phyloP scores from a whole-genome alignment of 2,113 vertebrate genomes.

The Zapus hudsonius region DNA sequence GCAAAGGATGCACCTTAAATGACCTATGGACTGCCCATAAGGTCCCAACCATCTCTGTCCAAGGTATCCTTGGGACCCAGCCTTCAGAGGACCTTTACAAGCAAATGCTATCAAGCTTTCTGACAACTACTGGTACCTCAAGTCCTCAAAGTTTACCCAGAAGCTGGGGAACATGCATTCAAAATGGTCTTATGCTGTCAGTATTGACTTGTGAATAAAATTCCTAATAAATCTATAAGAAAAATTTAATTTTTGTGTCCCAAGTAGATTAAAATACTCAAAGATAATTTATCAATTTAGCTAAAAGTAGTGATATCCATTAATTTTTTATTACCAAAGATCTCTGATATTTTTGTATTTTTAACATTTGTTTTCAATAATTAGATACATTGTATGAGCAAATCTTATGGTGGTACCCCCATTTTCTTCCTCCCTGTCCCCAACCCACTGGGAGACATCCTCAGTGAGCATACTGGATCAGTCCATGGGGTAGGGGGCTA shows the following conservation, averaged over 20 bases:
- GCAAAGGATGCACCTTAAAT: neutral
- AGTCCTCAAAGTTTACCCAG: accelerated
- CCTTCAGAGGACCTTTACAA: neutral
- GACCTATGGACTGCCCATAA: neutral
- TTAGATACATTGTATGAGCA: too few species aligned
- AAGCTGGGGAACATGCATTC: neutral
- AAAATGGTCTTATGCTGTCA: neutral
- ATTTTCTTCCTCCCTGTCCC: too few species aligned
- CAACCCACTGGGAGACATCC: too few species aligned
- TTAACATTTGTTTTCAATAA: too few species aligned
- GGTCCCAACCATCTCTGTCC: too few species aligned
- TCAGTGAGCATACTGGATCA: too few species aligned
- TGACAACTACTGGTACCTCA: neutral
- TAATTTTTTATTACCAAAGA: neutral
- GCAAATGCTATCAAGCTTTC: neutral
- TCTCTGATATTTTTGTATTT: neutral
- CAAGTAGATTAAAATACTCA: neutral
- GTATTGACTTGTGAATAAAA: neutral
- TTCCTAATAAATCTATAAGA: neutral
- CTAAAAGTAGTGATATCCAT: neutral
- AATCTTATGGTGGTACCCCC: too few species aligned
- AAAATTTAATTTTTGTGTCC: neutral
- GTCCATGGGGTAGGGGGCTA: too few species aligned
- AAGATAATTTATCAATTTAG: neutral
- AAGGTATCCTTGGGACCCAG: neutral